Evolutionary conservation across 92 coral and sea anemone genomes (phyloP), one percentile per base, ranked within the genome.

Genomic region (Palythoa grandis): DNA sequence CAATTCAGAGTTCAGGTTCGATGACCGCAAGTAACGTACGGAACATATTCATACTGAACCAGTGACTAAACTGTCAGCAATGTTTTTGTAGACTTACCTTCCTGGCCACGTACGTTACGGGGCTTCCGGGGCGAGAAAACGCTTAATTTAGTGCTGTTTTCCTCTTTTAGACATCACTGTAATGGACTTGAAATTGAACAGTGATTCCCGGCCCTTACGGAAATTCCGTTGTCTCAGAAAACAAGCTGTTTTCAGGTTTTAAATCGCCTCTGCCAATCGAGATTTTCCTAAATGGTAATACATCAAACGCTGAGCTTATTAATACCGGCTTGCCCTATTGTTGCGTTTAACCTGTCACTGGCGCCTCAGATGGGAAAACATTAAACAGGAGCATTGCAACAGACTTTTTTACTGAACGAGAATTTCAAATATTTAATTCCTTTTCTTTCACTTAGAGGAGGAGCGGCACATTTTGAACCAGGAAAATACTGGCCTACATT

Each of bases 401-500:
- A 40, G 47, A 40, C 47, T 40, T 40, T 40, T 40, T 40, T 40
- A 40, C 47, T 40, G 6, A 40, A 7, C 47, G 47, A 40, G 47
- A 63, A 63, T 63, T 63, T 63, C 69, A 15, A 23, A 63, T 63
- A 63, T 63, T 63, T 63, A 63, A 63, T 63, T 19, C n/a, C 69
- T 63, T n/a, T 63, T 63, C 69, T 7, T 19, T 63, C 29, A 63
- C 29, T 63, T 63, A 63, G 15, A 63, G 69, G 29, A 22, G 25
- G 69, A 63, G 69, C 25, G 23, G 23, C 22, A 19, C 69, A 63
- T 63, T 17, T n/a, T n/a, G n/a, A n/a, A n/a, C n/a, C n/a, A n/a
- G n/a, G n/a, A n/a, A n/a, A n/a, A n/a, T n/a, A 63, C 69, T 63
- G 69, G 29, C 69, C 69, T 63, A 63, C 69, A 63, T 63, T 63